Evolutionary conservation across 2,113 vertebrate species (phyloP).

Genomic region (Orthonyx spaldingii): DNA sequence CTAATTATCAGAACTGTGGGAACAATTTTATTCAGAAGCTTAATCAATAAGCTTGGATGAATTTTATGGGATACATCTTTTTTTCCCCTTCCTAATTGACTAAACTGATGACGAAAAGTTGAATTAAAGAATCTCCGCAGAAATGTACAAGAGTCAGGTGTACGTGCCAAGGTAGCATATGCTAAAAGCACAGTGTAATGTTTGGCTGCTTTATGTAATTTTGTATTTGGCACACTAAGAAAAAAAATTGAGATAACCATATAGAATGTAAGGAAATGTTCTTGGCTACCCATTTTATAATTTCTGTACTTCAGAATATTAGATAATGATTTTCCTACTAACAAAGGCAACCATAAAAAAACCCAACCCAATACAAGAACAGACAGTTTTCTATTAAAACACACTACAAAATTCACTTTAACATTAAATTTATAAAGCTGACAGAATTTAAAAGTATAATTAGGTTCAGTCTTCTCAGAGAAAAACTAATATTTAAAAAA

Average conservation of each 20-base stretch:
- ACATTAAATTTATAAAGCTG: background rate
- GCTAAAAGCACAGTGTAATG: background rate
- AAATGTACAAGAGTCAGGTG: background rate
- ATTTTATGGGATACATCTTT: background rate
- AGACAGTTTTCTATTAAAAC: background rate
- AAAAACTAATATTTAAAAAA: background rate
- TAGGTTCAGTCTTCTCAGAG: background rate
- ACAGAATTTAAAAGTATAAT: background rate
- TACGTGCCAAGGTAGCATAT: background rate
- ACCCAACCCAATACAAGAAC: accelerated
- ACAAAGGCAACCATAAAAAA: background rate
- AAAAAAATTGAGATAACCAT: background rate
- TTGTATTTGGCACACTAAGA: background rate
- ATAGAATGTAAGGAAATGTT: background rate
- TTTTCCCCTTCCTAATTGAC: background rate
- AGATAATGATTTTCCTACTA: background rate
- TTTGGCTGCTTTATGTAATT: background rate
- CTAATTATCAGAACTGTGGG: background rate
- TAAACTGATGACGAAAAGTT: background rate
- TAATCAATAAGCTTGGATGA: background rate
- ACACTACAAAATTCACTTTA: background rate
- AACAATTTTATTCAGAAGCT: background rate
- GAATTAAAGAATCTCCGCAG: background rate
- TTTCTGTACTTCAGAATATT: background rate
- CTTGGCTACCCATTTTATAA: background rate